These are phyloP conservation scores for Drosophila flavopinicola DNA, from an alignment of 2,888 invertebrate genomes.

Conservation along the genomic window DNA sequence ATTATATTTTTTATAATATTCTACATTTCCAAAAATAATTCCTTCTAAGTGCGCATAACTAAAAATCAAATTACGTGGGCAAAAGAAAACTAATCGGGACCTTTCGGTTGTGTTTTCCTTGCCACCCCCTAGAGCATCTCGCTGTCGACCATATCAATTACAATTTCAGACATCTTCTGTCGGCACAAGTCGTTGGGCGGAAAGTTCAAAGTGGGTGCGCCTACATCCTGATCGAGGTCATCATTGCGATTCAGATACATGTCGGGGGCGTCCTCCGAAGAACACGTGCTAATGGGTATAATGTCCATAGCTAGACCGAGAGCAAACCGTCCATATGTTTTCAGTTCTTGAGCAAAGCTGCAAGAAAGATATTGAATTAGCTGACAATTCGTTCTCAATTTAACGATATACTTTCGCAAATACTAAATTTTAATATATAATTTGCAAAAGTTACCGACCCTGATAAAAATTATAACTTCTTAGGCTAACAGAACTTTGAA, in stretches of 20 bases:
- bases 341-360: constrained; percentile 88
- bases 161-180: constrained; percentile 88
- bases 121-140: constrained; percentile 85
- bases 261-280: constrained; percentile 89
- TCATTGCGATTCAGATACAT: constrained; percentile 85
- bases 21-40: too few species aligned
- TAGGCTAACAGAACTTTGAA: too few species aligned
- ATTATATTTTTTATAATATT: constrained; percentile 10
- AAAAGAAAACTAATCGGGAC: constrained; percentile 19
- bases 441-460: too few species aligned
- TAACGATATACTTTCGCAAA: too few species aligned
- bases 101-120: neutral
- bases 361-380: neutral
- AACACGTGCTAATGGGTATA: constrained; percentile 89
- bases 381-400: neutral
- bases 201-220: constrained; percentile 83
- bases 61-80: constrained; percentile 7
- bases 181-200: constrained; percentile 87
- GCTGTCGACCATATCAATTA: constrained; percentile 88
- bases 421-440: too few species aligned
- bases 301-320: constrained; percentile 89
- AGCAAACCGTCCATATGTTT: constrained; percentile 88
- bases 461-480: too few species aligned
- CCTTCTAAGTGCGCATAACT: constrained; percentile 35
- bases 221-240: constrained; percentile 77